Base-by-base conservation (phyloP, 2,888 invertebrate genomes). In the Scaptomyza cyrtandrae region DNA sequence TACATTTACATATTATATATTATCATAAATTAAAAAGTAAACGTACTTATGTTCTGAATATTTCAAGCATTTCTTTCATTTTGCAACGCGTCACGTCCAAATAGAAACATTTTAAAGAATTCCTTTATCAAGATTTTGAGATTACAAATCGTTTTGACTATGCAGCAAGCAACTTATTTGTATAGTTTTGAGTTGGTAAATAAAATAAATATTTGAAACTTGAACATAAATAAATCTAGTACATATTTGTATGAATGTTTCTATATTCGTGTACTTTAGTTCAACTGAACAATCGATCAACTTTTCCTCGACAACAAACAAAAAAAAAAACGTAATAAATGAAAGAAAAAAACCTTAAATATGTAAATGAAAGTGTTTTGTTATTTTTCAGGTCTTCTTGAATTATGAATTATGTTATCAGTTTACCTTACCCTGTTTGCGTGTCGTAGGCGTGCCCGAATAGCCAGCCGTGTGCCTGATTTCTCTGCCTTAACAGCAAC, bases 191-290 rank as follows among this genome's bases (percentile, higher is more conserved):
- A 44, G 31, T 52, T 19, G n/a, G 24, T 46, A 45, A 66, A 27
- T 39, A 59, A 48, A 43, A n/a, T 39, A 60, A 48, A 48, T 71
- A 50, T 31, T 56, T 45, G 27, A 63, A 44, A n/a, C 45, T 13
- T 44, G 61, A 65, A 50, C 66, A 59, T 72, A 46, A 54, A 37
- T 55, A 52, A 33, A 24, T 56, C 39, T 50, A 49, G 57, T 59
- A 66, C 48, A 39, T 69, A 71, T 44, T 62, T 73, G 67, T 86
- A 80, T 86, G 58, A 72, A 59, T 72, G 75, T 75, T 72, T 75
- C 68, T 71, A 69, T 69, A 66, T 65, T 65, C 78, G 65, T 85
- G 72, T 68, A 77, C 81, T 73, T 80, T 64, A 52, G 72, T 75
- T 78, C 50, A 78, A 71, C 60, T 54, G 67, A 73, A 71, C 73